These are phyloP conservation scores for Ictidomys tridecemlineatus DNA, from an alignment of 2,113 vertebrate species.

Conservation along the genomic window DNA sequence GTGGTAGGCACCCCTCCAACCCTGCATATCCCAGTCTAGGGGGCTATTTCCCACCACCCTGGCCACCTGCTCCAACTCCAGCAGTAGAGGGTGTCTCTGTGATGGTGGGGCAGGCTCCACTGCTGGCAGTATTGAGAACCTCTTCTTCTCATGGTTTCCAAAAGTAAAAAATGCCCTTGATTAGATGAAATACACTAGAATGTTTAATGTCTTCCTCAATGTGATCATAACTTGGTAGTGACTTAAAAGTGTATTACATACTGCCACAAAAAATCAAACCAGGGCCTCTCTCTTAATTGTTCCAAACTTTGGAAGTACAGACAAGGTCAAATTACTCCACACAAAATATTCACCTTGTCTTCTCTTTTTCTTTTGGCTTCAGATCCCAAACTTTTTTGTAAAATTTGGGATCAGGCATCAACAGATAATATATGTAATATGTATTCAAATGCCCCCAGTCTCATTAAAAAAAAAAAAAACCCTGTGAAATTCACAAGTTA, in stretches of 20 bases:
- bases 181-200: not conserved
- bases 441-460: not conserved
- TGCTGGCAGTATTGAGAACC: not conserved
- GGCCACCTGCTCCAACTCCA: not conserved
- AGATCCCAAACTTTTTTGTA: not conserved
- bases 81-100: not conserved
- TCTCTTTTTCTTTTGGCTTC: slow-evolving; percentile 6
- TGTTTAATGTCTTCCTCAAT: not conserved
- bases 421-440: not conserved
- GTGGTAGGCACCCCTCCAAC: not conserved
- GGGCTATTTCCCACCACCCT: not conserved
- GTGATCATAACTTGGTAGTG: not conserved
- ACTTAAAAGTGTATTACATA: slow-evolving; percentile 3
- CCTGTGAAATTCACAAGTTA: not conserved
- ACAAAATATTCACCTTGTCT: not conserved
- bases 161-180: not conserved
- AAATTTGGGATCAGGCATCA: not conserved
- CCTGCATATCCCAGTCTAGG: not conserved
- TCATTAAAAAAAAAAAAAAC: not conserved
- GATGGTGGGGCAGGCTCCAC: rapidly evolving
- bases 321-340: not conserved
- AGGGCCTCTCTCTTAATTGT: not conserved
- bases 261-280: not conserved
- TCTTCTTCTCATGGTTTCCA: not conserved
- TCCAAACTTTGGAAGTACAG: slow-evolving; percentile 23